Conservation (phyloP, 2,797 vertebrate genomes). For the Pelochelys cantorii region DNA sequence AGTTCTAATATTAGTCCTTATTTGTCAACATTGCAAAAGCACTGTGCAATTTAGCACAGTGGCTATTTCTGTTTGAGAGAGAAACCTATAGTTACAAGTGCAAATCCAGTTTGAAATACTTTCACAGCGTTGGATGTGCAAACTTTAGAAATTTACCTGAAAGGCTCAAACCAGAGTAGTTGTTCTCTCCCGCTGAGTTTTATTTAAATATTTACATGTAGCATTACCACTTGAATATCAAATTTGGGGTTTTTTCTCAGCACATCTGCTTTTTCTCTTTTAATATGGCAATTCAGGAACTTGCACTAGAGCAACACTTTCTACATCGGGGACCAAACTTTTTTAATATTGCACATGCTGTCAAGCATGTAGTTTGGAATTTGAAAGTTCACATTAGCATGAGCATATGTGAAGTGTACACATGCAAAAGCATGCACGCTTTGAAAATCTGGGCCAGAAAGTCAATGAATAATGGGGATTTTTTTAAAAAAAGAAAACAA, state of each 20-base stretch:
- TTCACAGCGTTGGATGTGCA: not conserved
- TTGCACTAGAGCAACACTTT: not conserved
- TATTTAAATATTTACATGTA: not conserved
- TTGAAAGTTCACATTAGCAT: not conserved
- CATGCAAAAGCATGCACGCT: not conserved
- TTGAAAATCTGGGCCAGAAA: not conserved
- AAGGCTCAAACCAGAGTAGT: not conserved
- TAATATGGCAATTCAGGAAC: not conserved
- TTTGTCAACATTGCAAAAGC: not conserved
- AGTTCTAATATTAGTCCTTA: not conserved
- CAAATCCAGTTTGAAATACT: constrained; percentile 15
- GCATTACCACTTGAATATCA: not conserved
- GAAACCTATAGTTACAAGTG: not conserved
- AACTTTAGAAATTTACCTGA: not conserved
- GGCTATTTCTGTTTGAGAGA: not conserved
- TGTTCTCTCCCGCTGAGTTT: not conserved
- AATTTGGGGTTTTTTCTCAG: not conserved
- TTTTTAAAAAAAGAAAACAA: not conserved
- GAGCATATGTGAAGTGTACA: not conserved
- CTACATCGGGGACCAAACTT: not conserved
- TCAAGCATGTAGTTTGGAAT: not conserved
- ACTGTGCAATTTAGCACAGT: not conserved
- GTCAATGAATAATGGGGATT: not conserved
- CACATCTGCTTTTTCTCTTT: not conserved
- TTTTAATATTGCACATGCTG: not conserved